A percentile compares a stretch with the other conserved stretches of the same genome.
phyloP scores from a whole-genome alignment of 2,888 invertebrate species.

The Campopleginae sp. region DNA sequence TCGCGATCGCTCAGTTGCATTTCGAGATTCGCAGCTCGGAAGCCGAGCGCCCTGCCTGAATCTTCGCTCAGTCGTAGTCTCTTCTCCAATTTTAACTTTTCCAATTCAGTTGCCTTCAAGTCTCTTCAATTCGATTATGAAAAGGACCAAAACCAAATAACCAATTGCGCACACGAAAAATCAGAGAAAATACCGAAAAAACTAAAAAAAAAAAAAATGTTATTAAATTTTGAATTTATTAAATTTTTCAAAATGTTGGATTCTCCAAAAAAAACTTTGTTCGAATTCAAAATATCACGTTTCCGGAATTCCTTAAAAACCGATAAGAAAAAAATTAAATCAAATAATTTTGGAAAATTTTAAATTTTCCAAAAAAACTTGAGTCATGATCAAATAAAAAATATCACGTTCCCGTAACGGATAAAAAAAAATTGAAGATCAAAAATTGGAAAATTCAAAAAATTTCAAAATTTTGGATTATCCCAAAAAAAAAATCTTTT shows the following conservation, averaged over 20 bases:
- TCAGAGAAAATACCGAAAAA: neutral
- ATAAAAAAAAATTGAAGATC: neutral
- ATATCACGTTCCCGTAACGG: no score
- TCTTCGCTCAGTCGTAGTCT: slow-evolving; percentile 74
- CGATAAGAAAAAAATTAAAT: no score
- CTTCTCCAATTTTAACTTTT: slow-evolving; percentile 73
- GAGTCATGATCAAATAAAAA: no score
- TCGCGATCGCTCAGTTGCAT: slow-evolving; percentile 76
- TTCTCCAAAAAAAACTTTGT: neutral
- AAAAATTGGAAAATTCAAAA: neutral
- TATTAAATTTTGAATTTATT: neutral
- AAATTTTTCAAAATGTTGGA: neutral
- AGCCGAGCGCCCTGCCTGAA: slow-evolving; percentile 69
- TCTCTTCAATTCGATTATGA: slow-evolving; percentile 65
- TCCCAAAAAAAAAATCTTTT: neutral
- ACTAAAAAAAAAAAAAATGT: neutral
- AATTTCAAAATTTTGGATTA: neutral
- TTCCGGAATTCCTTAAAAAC: no score
- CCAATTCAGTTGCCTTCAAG: slow-evolving; percentile 72
- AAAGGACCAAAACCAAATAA: neutral
- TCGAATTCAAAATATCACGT: no score
- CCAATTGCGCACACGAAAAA: neutral
- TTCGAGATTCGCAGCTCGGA: slow-evolving; percentile 73
- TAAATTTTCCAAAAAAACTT: no score
- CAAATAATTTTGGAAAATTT: no score